Conservation (phyloP, 1,140 invertebrate species). For the Temnothorax curvispinosus region DNA sequence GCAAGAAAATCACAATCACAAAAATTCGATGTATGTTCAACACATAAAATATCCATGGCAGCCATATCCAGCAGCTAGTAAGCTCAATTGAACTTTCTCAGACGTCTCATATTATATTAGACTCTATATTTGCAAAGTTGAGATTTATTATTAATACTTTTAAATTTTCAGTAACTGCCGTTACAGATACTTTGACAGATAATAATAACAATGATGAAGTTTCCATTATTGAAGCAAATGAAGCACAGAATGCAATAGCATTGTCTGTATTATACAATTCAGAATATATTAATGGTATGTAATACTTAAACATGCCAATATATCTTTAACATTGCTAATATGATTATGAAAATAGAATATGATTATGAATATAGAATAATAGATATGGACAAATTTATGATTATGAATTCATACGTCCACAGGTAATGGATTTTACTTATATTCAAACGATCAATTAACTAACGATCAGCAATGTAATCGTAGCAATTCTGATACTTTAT, state of each 20-base stretch:
- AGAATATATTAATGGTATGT: conserved; percentile 89
- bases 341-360: conserved; percentile 9
- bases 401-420: conserved; percentile 64
- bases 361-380: background rate
- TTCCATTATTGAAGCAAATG: conserved; percentile 68
- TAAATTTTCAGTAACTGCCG: conserved; percentile 56
- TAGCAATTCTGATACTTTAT: conserved; percentile 25
- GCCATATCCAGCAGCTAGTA: conserved; percentile 87
- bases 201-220: conserved; percentile 60
- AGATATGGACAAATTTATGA: conserved; percentile 34
- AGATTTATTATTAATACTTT: background rate
- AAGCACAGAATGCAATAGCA: conserved; percentile 85
- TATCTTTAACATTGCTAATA: conserved; percentile 11
- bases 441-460: conserved; percentile 83
- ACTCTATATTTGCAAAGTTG: background rate
- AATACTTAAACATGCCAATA: conserved; percentile 20
- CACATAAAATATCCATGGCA: conserved; percentile 89
- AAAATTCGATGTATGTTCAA: conserved; percentile 70
- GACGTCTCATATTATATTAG: background rate
- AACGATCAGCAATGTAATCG: conserved; percentile 77
- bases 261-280: conserved; percentile 90
- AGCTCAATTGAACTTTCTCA: conserved; percentile 39
- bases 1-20: conserved; percentile 88
- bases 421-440: conserved; percentile 90
- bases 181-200: conserved; percentile 32